Evolutionary conservation across 2,888 invertebrate genomes (phyloP).

Genomic region (Drosophila acutilabella): DNA sequence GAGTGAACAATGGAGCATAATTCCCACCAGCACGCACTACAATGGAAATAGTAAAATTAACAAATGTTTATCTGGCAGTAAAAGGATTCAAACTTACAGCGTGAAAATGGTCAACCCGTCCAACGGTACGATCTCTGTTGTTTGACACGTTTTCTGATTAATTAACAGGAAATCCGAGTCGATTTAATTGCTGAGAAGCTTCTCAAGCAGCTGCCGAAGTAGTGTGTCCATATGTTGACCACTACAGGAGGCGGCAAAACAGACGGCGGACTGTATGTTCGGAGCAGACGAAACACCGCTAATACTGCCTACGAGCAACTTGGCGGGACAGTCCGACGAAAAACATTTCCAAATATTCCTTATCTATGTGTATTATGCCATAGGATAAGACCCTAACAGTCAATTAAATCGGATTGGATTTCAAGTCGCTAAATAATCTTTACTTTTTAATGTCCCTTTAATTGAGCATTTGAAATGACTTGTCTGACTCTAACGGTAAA

Average conservation of each 20-base stretch:
- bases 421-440: constrained; percentile 5
- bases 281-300: neutral
- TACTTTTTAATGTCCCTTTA: neutral
- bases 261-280: constrained; percentile 56
- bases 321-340: constrained; percentile 33
- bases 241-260: constrained; percentile 69
- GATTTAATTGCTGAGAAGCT: constrained; percentile 41
- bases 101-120: constrained; percentile 67
- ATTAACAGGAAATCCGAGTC: constrained; percentile 2
- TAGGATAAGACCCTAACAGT: constrained; percentile 1
- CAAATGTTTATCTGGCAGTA: neutral
- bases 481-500: neutral
- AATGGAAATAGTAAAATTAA: neutral
- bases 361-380: constrained; percentile 7
- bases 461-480: neutral
- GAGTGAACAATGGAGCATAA: constrained; percentile 46
- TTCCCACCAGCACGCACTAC: constrained; percentile 40
- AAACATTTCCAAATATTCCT: too few species aligned
- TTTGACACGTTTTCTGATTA: constrained; percentile 31
- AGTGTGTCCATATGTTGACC: constrained; percentile 43
- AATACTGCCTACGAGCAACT: constrained; percentile 8
- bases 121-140: constrained; percentile 36
- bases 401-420: neutral
- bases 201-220: constrained; percentile 38
- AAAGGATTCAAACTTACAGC: constrained; percentile 57